A percentile compares a stretch with the other conserved stretches of the same genome.
Evolutionary conservation across 1,140 invertebrate species (phyloP).

Genomic region (Bemisia tabaci): DNA sequence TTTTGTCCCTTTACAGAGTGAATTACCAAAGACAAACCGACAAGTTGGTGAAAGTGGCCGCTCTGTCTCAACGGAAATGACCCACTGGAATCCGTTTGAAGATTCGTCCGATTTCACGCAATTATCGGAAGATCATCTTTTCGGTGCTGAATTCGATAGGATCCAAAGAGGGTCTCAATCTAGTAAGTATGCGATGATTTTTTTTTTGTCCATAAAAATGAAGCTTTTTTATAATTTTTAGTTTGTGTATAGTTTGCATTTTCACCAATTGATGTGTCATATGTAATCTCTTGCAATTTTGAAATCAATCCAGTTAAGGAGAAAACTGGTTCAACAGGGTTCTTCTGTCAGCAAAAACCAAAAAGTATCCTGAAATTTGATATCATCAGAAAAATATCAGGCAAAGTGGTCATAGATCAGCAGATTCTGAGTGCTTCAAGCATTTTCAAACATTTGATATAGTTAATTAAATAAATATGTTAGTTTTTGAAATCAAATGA

Average conservation of each 20-base stretch:
- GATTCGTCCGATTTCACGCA: constrained; percentile 46
- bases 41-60: constrained; percentile 33
- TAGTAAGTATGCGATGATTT: constrained; percentile 39
- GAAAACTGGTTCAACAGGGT: no score
- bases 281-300: no score
- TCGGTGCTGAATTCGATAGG: constrained; percentile 76
- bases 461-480: no score
- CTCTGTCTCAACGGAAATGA: constrained; percentile 45
- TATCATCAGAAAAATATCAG: no score
- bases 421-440: no score
- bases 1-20: background rate
- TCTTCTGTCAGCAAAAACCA: no score
- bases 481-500: no score
- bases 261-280: background rate
- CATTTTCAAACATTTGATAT: no score
- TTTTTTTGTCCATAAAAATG: constrained; percentile 7
- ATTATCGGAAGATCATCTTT: constrained; percentile 69
- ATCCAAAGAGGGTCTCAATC: constrained; percentile 44
- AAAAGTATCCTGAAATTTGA: no score
- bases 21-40: constrained; percentile 1
- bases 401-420: no score
- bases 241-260: background rate
- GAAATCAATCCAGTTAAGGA: no score
- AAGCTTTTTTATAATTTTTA: constrained; percentile 3
- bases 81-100: constrained; percentile 72